These are phyloP conservation scores for Amphipyra berbera DNA, from an alignment of 2,888 invertebrate species.

Conservation along the genomic window DNA sequence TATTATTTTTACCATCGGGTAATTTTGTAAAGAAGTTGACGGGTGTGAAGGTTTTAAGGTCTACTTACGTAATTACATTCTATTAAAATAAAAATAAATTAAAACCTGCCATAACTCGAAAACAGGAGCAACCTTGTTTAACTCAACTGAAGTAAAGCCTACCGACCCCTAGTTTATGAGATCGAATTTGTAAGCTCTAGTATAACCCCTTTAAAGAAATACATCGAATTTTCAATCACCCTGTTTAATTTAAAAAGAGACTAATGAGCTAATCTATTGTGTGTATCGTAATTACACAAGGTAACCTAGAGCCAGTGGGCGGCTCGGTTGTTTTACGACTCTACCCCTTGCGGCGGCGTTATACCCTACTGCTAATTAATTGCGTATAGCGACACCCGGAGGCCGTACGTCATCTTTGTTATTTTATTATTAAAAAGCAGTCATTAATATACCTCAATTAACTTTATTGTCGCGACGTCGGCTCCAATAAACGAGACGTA, in stretches of 20 bases:
- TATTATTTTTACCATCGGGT: conserved; percentile 26
- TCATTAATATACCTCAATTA: conserved; percentile 87
- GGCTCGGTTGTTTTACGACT: conserved; percentile 5
- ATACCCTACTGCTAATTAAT: conserved; percentile 74
- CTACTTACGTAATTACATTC: too few relatives aligned
- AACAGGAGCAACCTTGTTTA: too few relatives aligned
- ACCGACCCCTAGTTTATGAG: too few relatives aligned
- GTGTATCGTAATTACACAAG: conserved; percentile 5
- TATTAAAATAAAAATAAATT: too few relatives aligned
- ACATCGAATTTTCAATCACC: too few relatives aligned
- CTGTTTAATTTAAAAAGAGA: background rate
- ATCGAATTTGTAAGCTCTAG: too few relatives aligned
- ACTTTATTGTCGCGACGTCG: conserved; percentile 85
- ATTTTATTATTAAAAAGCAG: conserved; percentile 84
- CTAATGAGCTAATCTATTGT: background rate
- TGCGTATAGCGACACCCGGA: conserved; percentile 73
- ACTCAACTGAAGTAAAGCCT: too few relatives aligned
- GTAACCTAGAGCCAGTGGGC: conserved; percentile 1
- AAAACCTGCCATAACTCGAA: too few relatives aligned
- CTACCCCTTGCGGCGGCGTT: conserved; percentile 30
- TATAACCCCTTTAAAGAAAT: too few relatives aligned
- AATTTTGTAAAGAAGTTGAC: conserved; percentile 15
- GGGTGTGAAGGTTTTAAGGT: background rate
- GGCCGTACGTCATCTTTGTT: conserved; percentile 81
- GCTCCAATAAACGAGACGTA: conserved; percentile 84